Evolutionary conservation across 2,888 invertebrate genomes (phyloP).

Genomic region (Dasypolia templi): DNA sequence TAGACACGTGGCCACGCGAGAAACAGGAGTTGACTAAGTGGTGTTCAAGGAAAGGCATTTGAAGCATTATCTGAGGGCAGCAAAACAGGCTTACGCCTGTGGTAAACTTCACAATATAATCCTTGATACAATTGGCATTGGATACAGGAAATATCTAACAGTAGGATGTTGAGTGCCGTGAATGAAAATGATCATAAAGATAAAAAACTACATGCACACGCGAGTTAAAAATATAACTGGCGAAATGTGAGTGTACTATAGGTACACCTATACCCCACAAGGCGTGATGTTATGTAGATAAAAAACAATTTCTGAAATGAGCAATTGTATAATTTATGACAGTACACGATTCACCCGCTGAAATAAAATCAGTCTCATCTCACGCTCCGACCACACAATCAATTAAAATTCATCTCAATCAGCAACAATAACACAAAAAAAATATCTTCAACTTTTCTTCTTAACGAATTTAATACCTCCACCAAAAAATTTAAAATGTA

Average conservation of each 20-base stretch:
- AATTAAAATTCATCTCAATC: slow-evolving; percentile 12
- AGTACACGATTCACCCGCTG: background rate
- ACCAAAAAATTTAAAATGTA: slow-evolving; percentile 19
- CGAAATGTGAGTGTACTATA: too few species aligned
- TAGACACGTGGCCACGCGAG: background rate
- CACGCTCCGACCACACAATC: slow-evolving; percentile 36
- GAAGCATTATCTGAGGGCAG: background rate
- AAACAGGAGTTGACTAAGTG: background rate
- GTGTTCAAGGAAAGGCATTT: background rate
- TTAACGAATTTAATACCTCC: slow-evolving; percentile 24
- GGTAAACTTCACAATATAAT: background rate
- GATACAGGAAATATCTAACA: slow-evolving; percentile 1
- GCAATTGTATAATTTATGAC: slow-evolving; percentile 6
- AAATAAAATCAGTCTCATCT: slow-evolving; percentile 44
- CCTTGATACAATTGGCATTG: slow-evolving; percentile 12
- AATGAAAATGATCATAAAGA: background rate
- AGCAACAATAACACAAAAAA: slow-evolving; percentile 11
- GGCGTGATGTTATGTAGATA: too few species aligned
- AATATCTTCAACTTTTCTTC: slow-evolving; percentile 21
- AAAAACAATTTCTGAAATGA: too few species aligned
- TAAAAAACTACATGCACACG: too few species aligned
- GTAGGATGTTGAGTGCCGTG: background rate
- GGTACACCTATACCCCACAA: too few species aligned
- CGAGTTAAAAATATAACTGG: too few species aligned
- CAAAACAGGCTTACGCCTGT: too few species aligned